These are phyloP conservation scores for Delphinus delphis DNA, from an alignment of 2,113 vertebrate species.

Conservation along the genomic window DNA sequence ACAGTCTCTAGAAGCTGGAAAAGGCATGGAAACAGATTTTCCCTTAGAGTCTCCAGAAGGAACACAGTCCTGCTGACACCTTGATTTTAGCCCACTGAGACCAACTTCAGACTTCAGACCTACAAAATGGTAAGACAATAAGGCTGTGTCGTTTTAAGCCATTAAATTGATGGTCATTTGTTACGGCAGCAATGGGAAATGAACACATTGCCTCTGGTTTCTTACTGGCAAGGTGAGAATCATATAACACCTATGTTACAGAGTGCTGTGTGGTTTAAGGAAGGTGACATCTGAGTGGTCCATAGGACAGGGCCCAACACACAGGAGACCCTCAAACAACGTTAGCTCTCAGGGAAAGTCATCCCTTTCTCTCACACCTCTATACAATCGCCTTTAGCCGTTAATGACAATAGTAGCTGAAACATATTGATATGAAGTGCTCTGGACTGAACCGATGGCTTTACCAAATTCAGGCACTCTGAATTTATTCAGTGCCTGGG, in stretches of 20 bases:
- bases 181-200: neutral
- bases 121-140: neutral
- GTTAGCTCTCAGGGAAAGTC: neutral
- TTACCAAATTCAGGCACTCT: neutral
- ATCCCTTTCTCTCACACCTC: neutral
- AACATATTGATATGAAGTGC: neutral
- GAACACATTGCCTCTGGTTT: neutral
- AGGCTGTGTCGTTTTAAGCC: neutral
- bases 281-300: neutral
- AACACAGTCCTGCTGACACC: neutral
- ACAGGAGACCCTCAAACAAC: neutral
- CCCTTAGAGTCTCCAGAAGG: neutral
- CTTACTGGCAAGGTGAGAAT: neutral
- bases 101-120: neutral
- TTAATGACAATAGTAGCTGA: neutral
- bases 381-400: neutral
- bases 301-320: neutral
- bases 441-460: neutral
- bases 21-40: neutral
- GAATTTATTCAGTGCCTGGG: neutral
- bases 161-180: fast-evolving
- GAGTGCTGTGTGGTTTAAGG: no score
- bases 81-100: neutral
- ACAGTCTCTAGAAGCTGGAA: neutral
- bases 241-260: fast-evolving